Evolutionary conservation across 2,113 vertebrate genomes (phyloP), one percentile per base, ranked within the genome.

Genomic region (Callipepla californica): DNA sequence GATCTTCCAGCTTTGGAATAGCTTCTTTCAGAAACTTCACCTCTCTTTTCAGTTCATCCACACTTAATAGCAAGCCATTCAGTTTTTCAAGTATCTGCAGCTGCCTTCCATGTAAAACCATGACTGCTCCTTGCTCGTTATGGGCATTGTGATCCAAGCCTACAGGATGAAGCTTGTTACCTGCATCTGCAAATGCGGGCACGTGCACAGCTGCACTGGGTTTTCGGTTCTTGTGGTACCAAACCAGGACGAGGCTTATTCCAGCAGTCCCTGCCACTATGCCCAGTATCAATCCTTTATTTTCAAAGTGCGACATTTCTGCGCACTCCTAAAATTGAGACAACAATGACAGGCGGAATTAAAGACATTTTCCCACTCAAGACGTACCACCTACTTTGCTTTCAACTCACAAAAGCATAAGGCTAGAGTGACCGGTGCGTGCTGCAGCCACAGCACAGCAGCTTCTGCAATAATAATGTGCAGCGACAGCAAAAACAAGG

Each of bases 11-110:
- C 45, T 97, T 96, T 13, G 99, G 98, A 92, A 99, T 95, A 28
- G 98, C 97, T 26, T 97, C 98, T 97, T 99, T 99, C 92, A 99
- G 63, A 18, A 98, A 98, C 73, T 90, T 97, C 94, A 99, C 98
- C 94, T 99, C 99, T 28, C 98, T 98, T 96, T 98, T 99, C 76
- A 99, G 98, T 91, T 99, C 98, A 0, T 99, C 99, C 92, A 99
- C 97, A 2, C 98, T 99, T 61, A 97, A 81, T 48, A 99, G 93
- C 78, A 99, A 96, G 51, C 97, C 98, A 36, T 98, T 98, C 32
- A 99, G 90, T 69, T 98, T 99, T 69, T 99, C 98, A 85, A 99
- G 85, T 58, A 99, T 98, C 96, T 99, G 98, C 19, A 97, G 86
- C 77, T 99, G 99, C 58, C 97, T 97, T 70, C 93, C 62, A 22